Base-by-base conservation (phyloP, 2,888 invertebrate species). In the Amblyjoppa fuscipennis region DNA sequence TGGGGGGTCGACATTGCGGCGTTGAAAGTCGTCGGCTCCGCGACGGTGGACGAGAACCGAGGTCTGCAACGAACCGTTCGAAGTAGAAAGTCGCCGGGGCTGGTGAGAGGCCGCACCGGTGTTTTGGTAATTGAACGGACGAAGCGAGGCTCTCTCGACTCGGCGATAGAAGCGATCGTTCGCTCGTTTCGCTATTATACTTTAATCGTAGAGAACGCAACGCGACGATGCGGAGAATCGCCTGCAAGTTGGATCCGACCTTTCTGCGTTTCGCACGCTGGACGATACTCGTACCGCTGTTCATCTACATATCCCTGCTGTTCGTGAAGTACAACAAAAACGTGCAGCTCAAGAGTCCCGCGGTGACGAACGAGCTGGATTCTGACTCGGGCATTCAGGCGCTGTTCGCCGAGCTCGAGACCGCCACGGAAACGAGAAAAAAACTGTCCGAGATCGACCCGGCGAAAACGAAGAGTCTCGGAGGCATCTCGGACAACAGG, bases 231-330 rank as follows among this genome's bases (percentile, higher is more conserved):
- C 78, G 53, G 78, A 85, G 38, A 41, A 87, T 89, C 88, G 45
- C 61, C 45, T 87, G 86, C 34, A 88, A 81, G 70, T 68, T 83
- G 13, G 87, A 88, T 66, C n/a, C 88, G 0, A 70, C 84, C 16
- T 86, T 87, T 59, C 45, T 90, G n/a, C 88, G 90, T 7, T 85
- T 90, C 25, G 84, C 93, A 3, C 93, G 93, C 3, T 92, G 93
- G 90, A 92, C 93, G 11, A 87, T 93, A 6, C 83, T 93, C 70
- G 91, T 92, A 3, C 89, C 93, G 0, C 89, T 93, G 1, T 85
- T 93, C 0, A 92, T 93, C 49, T 94, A 93, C 79, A 79, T 92
- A 0, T 90, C 91, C 5, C 87, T 94, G 2, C 84, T 93, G 20
- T 88, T 93, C 73, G 80, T 93, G 16, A 92, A 91, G 71, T 92